Conservation (phyloP, 2,113 vertebrate species). For the Naja naja region DNA sequence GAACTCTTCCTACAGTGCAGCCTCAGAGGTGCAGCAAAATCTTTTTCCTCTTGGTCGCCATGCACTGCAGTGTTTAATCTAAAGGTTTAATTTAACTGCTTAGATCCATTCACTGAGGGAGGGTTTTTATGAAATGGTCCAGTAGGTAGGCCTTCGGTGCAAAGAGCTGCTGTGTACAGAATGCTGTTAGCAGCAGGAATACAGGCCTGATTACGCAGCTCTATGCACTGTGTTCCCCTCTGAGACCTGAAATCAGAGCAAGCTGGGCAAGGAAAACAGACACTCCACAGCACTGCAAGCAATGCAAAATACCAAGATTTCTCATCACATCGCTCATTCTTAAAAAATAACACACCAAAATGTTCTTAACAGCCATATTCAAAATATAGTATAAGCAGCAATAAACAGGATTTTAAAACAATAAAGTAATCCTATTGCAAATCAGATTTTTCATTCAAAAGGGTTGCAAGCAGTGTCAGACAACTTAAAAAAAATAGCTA, state of each 20-base stretch:
- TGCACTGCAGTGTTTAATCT: neutral
- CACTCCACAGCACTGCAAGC: neutral
- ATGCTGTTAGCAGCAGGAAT: neutral
- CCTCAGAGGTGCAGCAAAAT: neutral
- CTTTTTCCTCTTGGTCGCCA: neutral
- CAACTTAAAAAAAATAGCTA: conserved; percentile 20
- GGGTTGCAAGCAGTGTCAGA: neutral
- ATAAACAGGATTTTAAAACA: conserved; percentile 13
- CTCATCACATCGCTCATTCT: neutral
- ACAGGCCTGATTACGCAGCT: conserved; percentile 35
- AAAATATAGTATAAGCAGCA: neutral
- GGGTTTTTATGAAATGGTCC: neutral
- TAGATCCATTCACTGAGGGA: conserved; percentile 22
- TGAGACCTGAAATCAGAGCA: conserved; percentile 15
- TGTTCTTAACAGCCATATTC: neutral
- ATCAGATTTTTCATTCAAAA: conserved; percentile 22
- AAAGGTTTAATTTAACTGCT: neutral
- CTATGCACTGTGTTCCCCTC: conserved; percentile 24
- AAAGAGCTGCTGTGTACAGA: conserved; percentile 39
- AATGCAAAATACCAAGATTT: neutral
- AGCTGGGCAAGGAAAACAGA: neutral
- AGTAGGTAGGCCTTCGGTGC: conserved; percentile 6
- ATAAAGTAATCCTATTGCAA: neutral
- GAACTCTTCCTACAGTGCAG: neutral
- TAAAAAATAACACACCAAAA: neutral